These are phyloP conservation scores for Perca schrenkii DNA, from an alignment of 2,113 vertebrate species.

Conservation along the genomic window DNA sequence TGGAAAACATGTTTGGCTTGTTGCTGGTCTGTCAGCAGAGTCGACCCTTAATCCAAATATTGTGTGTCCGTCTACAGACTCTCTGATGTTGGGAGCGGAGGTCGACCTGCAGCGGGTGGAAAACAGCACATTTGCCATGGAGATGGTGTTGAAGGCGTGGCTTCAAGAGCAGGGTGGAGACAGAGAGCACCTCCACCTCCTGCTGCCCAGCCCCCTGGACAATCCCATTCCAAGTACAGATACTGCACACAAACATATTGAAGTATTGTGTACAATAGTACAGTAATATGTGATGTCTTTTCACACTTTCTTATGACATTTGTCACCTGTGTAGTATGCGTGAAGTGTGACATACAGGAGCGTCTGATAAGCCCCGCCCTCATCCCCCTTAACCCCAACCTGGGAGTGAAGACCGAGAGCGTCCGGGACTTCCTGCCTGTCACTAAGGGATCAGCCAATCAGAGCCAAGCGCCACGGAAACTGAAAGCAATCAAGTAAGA, in stretches of 20 bases:
- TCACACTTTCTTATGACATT: background rate
- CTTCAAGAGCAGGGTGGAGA: slow-evolving; percentile 89
- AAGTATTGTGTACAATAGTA: background rate
- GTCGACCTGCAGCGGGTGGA: slow-evolving; percentile 89
- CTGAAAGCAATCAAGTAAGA: slow-evolving; percentile 89
- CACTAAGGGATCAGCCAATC: slow-evolving; percentile 82
- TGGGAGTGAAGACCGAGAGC: slow-evolving; percentile 81
- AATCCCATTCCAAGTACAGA: slow-evolving; percentile 46
- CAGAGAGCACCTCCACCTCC: slow-evolving; percentile 91
- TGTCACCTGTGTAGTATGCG: slow-evolving; percentile 82
- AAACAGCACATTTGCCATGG: slow-evolving; percentile 88
- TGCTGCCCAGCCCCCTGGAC: slow-evolving; percentile 85
- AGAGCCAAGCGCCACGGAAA: slow-evolving; percentile 69
- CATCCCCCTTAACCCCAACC: slow-evolving; percentile 79
- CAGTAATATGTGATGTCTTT: background rate
- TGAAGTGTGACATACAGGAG: slow-evolving; percentile 96
- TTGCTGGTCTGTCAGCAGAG: background rate
- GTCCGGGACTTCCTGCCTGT: slow-evolving; percentile 78
- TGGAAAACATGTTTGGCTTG: background rate
- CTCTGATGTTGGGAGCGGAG: slow-evolving; percentile 86
- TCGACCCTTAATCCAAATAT: background rate
- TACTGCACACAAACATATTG: background rate
- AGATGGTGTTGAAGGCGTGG: slow-evolving; percentile 92
- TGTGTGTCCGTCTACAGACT: slow-evolving; percentile 75
- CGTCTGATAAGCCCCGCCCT: slow-evolving; percentile 90